Percentiles rank a stretch among this genome's conserved stretches.
phyloP scores from a whole-genome alignment of 1,140 invertebrate genomes.

The Meteorus sp. region DNA sequence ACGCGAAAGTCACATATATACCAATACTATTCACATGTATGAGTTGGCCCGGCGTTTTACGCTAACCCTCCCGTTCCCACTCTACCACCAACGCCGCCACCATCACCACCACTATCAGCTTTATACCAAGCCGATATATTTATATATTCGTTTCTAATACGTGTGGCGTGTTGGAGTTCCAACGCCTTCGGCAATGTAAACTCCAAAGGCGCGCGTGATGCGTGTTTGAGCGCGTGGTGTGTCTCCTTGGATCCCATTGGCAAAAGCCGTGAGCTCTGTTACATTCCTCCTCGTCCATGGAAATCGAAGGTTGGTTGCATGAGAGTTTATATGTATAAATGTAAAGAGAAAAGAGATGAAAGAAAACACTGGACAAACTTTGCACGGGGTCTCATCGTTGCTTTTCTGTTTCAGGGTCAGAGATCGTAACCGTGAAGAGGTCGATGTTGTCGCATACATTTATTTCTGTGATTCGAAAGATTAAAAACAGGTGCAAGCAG shows the following conservation, averaged over 20 bases:
- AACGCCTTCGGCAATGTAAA: constrained; percentile 22
- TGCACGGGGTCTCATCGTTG: constrained; percentile 8
- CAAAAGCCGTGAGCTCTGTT: too few species aligned
- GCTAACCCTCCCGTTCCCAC: constrained; percentile 23
- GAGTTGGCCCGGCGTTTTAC: constrained; percentile 10
- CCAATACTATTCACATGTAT: background rate
- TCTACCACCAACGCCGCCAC: constrained; percentile 21
- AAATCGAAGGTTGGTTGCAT: constrained; percentile 9
- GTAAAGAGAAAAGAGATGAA: constrained; percentile 15
- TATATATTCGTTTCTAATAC: constrained; percentile 51
- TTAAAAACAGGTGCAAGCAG: constrained; percentile 17
- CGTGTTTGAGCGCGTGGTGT: constrained; percentile 16
- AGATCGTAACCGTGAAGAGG: constrained; percentile 18
- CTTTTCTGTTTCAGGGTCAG: constrained; percentile 3
- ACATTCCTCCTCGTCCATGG: constrained; percentile 13
- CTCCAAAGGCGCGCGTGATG: constrained; percentile 11
- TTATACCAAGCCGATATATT: constrained; percentile 43
- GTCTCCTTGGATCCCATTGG: constrained; percentile 2
- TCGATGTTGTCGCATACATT: constrained; percentile 18
- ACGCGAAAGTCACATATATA: constrained; percentile 16
- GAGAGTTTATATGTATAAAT: background rate
- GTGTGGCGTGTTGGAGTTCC: constrained; percentile 34
- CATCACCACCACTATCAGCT: constrained; percentile 25
- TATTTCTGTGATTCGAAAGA: constrained; percentile 8
- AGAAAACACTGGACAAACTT: background rate